Conservation (phyloP, 2,888 invertebrate genomes). For the Drosophila quinaria region DNA sequence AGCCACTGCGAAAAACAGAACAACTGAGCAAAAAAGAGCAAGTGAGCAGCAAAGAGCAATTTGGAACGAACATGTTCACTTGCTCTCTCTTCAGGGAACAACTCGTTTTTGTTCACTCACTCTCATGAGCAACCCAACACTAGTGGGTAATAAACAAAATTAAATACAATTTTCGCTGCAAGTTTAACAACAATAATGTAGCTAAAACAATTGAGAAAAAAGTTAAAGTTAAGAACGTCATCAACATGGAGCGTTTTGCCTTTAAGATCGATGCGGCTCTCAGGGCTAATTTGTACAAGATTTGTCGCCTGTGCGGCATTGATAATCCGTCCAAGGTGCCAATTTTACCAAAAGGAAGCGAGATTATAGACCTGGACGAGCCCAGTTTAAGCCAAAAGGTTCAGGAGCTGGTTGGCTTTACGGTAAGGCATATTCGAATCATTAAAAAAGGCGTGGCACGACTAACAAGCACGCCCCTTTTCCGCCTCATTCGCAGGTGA, state of each 20-base stretch:
- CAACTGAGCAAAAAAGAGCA: too few species aligned
- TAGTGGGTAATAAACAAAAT: slow-evolving; percentile 69
- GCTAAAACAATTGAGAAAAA: slow-evolving; percentile 15
- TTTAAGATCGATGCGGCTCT: slow-evolving; percentile 85
- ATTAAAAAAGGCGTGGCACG: not conserved
- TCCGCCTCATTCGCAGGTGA: slow-evolving; percentile 84
- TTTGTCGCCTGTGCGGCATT: slow-evolving; percentile 85
- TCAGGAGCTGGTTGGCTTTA: slow-evolving; percentile 79
- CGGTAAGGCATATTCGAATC: slow-evolving; percentile 57
- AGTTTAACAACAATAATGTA: slow-evolving; percentile 52
- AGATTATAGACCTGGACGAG: slow-evolving; percentile 79
- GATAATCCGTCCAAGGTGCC: slow-evolving; percentile 84
- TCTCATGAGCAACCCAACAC: too few species aligned
- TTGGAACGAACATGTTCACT: too few species aligned
- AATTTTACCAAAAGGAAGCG: slow-evolving; percentile 64
- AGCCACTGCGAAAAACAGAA: too few species aligned
- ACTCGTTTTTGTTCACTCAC: too few species aligned
- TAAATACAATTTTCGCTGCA: slow-evolving; percentile 33
- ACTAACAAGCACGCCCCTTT: not conserved
- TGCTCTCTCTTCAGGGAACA: too few species aligned
- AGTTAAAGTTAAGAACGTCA: not conserved
- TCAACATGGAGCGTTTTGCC: slow-evolving; percentile 84
- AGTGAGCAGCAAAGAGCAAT: too few species aligned
- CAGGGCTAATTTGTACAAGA: slow-evolving; percentile 84
- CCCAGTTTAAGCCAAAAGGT: slow-evolving; percentile 83